Base-by-base conservation (phyloP, 2,113 vertebrate genomes). In the Orycteropus afer region DNA sequence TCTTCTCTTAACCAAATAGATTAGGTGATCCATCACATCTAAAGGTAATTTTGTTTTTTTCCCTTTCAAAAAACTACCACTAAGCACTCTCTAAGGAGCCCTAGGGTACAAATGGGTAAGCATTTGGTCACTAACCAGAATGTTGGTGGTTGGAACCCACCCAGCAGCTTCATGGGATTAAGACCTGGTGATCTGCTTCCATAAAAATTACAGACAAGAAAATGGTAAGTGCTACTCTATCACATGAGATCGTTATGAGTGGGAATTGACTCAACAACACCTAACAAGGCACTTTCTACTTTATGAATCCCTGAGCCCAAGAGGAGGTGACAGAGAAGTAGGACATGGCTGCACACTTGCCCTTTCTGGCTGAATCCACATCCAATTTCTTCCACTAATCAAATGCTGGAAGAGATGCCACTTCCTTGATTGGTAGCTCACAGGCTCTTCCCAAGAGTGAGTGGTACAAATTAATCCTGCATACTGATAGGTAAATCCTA, bases 1-100 rank as follows among this genome's bases (percentile, higher is more conserved):
- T 95, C 11, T 63, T 95, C 18, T 84, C 23, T 79, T 82, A 89
- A 42, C 49, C 22, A 53, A 91, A 74, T 37, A 14, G 76, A 71
- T 82, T 17, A 45, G 29, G 25, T 0, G 5, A 51, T 40, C 0
- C 1, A 86, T 17, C 57, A 40, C n/a, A 73, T 42, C 85, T 67
- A 47, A 37, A 78, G 65, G 86, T 37, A 67, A 63, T 61, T 18
- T 76, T 77, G 25, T 9, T 7, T 12, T 87, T 65, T 91, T 9
- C 55, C 25, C 69, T n/a, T 89, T 37, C 27, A 80, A 85, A 84
- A 84, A 49, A 67, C 18, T 78, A 27, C 12, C 37, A n/a, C 2
- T 8, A 32, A 7, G 61, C 32, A 65, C 29, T 65, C 61, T 65
- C 11, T 13, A 13, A 65, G 15, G 32, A 65, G 32, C 61, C 61